Conservation (phyloP, 2,113 vertebrate species). For the Felis chaus region DNA sequence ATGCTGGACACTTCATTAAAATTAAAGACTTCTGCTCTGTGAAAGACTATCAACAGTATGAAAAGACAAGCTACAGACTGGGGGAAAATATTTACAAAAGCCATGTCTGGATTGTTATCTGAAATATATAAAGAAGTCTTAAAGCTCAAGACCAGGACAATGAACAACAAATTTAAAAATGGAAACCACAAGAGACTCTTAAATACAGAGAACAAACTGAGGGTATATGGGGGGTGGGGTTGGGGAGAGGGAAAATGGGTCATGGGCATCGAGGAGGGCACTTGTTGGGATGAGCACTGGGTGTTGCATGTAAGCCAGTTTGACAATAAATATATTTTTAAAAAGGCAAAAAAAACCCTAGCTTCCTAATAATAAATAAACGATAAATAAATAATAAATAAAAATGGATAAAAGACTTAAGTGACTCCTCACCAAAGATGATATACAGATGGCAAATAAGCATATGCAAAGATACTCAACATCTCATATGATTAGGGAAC, state of each 20-base stretch:
- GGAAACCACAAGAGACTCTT: too few relatives aligned
- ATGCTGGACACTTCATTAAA: not conserved
- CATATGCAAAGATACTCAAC: not conserved
- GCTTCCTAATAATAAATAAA: too few relatives aligned
- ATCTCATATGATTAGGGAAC: not conserved
- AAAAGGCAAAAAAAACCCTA: too few relatives aligned
- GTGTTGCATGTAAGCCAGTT: too few relatives aligned
- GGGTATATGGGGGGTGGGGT: too few relatives aligned
- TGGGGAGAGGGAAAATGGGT: too few relatives aligned
- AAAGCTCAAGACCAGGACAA: not conserved
- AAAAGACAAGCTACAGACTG: not conserved
- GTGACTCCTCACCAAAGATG: not conserved
- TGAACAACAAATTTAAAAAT: not conserved
- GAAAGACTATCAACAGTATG: not conserved
- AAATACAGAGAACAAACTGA: too few relatives aligned
- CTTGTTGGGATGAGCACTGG: too few relatives aligned
- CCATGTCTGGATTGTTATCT: not conserved
- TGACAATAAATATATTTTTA: too few relatives aligned
- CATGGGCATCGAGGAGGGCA: too few relatives aligned
- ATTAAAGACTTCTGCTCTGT: not conserved
- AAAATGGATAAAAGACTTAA: not conserved
- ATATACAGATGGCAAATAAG: not conserved
- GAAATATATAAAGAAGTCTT: not conserved
- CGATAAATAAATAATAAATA: not conserved
- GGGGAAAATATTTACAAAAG: not conserved